These are phyloP conservation scores for Alouatta palliata DNA, from an alignment of 2,113 vertebrate genomes.

Conservation along the genomic window DNA sequence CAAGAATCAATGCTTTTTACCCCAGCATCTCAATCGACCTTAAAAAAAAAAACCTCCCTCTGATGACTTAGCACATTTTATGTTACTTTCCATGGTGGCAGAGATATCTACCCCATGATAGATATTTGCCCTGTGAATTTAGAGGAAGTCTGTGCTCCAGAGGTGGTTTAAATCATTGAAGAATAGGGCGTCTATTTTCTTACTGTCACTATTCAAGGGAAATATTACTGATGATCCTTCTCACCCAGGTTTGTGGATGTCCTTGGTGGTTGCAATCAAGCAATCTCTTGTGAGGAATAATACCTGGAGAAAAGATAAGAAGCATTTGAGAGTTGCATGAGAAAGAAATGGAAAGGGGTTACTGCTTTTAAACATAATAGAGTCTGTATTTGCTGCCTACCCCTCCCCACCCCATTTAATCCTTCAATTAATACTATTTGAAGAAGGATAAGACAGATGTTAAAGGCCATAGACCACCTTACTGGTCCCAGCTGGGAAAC, in stretches of 20 bases:
- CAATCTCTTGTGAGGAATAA: not conserved
- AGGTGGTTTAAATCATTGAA: not conserved
- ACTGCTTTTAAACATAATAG: not conserved
- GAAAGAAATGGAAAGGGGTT: not conserved
- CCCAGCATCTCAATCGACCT: not conserved
- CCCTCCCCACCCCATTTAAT: not conserved
- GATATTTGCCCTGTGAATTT: not conserved
- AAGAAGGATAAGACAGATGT: not conserved
- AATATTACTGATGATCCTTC: not conserved
- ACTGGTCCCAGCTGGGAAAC: not conserved
- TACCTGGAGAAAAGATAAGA: not conserved
- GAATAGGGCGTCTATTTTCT: not conserved
- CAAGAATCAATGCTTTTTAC: not conserved
- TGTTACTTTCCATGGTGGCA: not conserved
- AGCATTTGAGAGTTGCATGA: not conserved
- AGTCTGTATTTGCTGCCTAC: not conserved
- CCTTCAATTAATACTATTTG: not conserved
- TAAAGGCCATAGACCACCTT: not conserved
- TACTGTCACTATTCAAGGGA: not conserved
- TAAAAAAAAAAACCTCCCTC: not conserved
- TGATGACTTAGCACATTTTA: not conserved
- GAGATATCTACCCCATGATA: not conserved
- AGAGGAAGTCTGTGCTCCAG: not conserved
- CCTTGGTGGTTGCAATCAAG: not conserved
- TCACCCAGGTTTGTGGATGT: not conserved